Evolutionary conservation across 2,888 invertebrate genomes (phyloP), one percentile per base, ranked within the genome.

Genomic region (Argynnis bischoffii): DNA sequence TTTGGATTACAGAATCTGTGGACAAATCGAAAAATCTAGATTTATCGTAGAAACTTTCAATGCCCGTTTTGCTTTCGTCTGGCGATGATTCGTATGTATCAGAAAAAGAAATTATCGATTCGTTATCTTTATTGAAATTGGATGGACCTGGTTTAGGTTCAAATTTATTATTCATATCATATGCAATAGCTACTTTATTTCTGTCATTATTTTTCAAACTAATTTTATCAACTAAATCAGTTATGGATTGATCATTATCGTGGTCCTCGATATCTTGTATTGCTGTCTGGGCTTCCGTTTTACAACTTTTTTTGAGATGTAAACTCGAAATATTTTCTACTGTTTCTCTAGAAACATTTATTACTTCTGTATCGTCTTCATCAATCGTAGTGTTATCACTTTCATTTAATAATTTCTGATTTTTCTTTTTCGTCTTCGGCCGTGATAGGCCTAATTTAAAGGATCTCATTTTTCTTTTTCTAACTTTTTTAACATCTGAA

Each of bases 381-480:
- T 75, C 74, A 48, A 59, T 66, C 59, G 74, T 68, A 66, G 75
- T 72, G 18, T 72, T 67, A 47, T 57, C 48, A 56, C 76, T 70
- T 66, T 74, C 70, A 16, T 55, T 55, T 41, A 66, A 50, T n/a
- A 50, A 50, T 50, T n/a, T 50, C 6, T 50, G n/a, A n/a, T n/a
- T 51, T 21, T 61, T 61, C 35, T 51, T 61, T 73, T 85, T 88
- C 64, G 74, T 75, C 74, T 86, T 88, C 51, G 90, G 88, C 71
- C 81, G 85, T 2, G 92, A 88, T 61, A 92, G 79, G 6, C 93
- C 92, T 46, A 93, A 77, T 79, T 89, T 89, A 16, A 92, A 83
- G 5, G 88, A 77, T 75, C 88, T 82, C 86, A 86, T 87, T 82
- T 89, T 92, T 81, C 92, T 87, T 84, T 92, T 92, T 69, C 89